Evolutionary conservation across 1,140 invertebrate genomes (phyloP), one percentile per base, ranked within the genome.

Genomic region (Melitaea cinxia): DNA sequence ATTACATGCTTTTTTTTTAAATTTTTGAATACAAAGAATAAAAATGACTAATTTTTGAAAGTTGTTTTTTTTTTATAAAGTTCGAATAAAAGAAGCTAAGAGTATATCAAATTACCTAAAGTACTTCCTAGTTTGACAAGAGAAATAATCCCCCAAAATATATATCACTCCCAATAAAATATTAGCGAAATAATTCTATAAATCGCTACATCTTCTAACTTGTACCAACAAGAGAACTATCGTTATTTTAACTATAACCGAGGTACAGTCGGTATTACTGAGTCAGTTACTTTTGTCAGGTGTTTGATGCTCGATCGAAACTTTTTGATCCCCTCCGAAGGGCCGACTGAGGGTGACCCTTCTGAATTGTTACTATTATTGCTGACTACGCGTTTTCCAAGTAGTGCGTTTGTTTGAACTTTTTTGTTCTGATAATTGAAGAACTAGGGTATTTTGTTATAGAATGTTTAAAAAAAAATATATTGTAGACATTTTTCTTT

Each of bases 251-350:
- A 39, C 37, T 39, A 14, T 37, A 37, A n/a, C 12, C 35, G 4
- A 5, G 15, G 14, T 15, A 6, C 14, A 15, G n/a, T 39, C 4
- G 37, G 6, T 14, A 15, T 39, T 3, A 15, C 15, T 39, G 6
- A 12, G 10, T 15, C 37, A 5, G 37, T 39, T 39, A 14, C n/a
- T 39, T 15, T 15, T 39, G 37, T 39, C 37, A 39, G 37, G 37
- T 39, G 37, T 39, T 35, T 39, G 37, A 39, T 39, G 37, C 14
- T 14, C 15, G 37, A 39, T 39, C 37, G 37, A 15, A 14, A 14
- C 37, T 39, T 39, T 39, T n/a, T n/a, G 37, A 39, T 39, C 37
- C 37, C 37, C 15, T 39, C 4, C 14, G 10, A 39, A 39, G 37
- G 37, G 37, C 37, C 15, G 37, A 39, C 14, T 39, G 6, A 15